Evolutionary conservation across 2,797 vertebrate genomes (phyloP), one percentile per base, ranked within the genome.

Genomic region (Aplochiton taeniatus): DNA sequence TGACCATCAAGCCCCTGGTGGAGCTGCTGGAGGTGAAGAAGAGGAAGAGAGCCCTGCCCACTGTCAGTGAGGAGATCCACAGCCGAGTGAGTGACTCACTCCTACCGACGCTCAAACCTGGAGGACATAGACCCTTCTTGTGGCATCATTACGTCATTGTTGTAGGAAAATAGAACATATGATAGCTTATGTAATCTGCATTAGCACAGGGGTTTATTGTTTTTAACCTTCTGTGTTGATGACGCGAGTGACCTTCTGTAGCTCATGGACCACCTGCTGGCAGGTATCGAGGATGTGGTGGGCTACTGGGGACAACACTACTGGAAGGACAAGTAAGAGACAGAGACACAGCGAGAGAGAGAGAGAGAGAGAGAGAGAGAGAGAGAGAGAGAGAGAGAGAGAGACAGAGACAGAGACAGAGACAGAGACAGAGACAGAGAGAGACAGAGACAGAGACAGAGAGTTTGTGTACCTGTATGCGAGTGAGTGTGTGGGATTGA

Each of bases 261-360:
- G 91, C 90, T 95, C 83, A 80, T 95, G 82, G 93, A 95, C 89
- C 92, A 94, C 75, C 87, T 95, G 81, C 75, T 94, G 83, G 88
- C 92, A 75, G 93, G 93, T 43, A 95, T 94, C 63, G 93, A 95
- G 87, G 93, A 95, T 53, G 91, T 95, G 80, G 92, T 92, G 42
- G 94, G 93, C 64, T 93, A 93, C 83, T 94, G 94, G 91, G 93
- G 94, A 68, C 93, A 94, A 65, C 92, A 95, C 86, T 94, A 94
- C 88, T 95, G 93, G 93, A 95, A 95, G 89, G 93, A 95, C 88
- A 95, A 93, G 94, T 94, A 88, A 88, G 88, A 78, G 47, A 61
- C 11, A 4, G 6, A 19, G 52, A 31, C 3, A 31, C 3, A 31
- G 31, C 2, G 31, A 31, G 31, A 31, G 31, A 31, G 3, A 31